Evolutionary conservation across 2,888 invertebrate genomes (phyloP).

Genomic region (Tipula helvola): DNA sequence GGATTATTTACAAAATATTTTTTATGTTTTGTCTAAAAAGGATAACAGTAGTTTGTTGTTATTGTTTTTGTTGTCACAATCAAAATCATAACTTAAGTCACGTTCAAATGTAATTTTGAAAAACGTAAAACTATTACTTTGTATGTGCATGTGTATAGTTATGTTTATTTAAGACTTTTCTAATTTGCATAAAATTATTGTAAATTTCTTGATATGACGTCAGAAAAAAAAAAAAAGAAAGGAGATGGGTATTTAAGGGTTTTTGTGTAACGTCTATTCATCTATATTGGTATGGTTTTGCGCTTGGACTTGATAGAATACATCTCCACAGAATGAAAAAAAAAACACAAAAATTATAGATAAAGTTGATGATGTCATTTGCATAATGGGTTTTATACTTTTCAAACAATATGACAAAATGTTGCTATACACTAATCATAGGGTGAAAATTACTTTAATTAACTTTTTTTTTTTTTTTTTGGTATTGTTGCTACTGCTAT

Average conservation of each 20-base stretch:
- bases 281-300: background rate
- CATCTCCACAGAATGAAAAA: background rate
- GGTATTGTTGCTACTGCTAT: background rate
- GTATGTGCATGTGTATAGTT: background rate
- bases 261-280: background rate
- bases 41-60: background rate
- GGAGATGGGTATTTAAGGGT: background rate
- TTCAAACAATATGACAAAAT: background rate
- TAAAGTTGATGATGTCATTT: conserved; percentile 4
- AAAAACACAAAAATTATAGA: background rate
- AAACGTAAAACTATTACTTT: background rate
- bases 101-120: background rate
- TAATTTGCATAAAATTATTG: background rate
- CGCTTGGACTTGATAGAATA: background rate
- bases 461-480: background rate
- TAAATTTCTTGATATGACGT: background rate
- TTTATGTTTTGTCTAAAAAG: background rate
- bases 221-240: background rate
- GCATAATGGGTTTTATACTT: background rate
- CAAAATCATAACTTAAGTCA: background rate
- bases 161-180: background rate
- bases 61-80: background rate
- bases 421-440: background rate
- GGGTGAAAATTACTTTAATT: conserved; percentile 4
- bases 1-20: background rate